A percentile compares a stretch with the other conserved stretches of the same genome.
These are phyloP conservation scores for Epicauta chinensis DNA, from an alignment of 1,140 invertebrate genomes.

Conservation along the genomic window DNA sequence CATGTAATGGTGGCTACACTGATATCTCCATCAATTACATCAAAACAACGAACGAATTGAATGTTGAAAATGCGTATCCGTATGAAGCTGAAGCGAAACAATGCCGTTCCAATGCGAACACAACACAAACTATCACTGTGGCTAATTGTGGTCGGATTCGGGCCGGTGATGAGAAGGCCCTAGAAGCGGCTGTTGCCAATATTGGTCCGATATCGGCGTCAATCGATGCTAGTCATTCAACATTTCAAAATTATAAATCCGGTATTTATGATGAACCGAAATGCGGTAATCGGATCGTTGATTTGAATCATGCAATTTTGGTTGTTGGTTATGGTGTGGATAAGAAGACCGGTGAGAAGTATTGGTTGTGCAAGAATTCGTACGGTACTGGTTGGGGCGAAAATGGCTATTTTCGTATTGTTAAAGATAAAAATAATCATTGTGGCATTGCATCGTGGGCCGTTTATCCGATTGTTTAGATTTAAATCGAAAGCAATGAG, in stretches of 20 bases:
- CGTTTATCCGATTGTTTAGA: constrained; percentile 17
- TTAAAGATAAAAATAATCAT: constrained; percentile 18
- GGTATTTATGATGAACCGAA: constrained; percentile 18
- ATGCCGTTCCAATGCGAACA: constrained; percentile 39
- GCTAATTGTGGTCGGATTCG: constrained; percentile 24
- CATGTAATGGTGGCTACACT: constrained; percentile 24
- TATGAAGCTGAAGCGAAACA: constrained; percentile 15
- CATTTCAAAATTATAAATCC: constrained; percentile 17
- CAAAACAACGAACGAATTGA: constrained; percentile 46
- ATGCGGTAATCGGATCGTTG: neutral
- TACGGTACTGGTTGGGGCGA: constrained; percentile 18
- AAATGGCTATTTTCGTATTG: constrained; percentile 15
- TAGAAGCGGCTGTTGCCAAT: constrained; percentile 69
- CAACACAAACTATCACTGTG: constrained; percentile 38
- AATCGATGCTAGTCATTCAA: constrained; percentile 70
- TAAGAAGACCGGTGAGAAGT: constrained; percentile 1
- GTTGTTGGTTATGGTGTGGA: constrained; percentile 20
- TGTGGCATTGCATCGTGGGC: constrained; percentile 25
- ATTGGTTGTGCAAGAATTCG: constrained; percentile 27
- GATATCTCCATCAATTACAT: constrained; percentile 23
- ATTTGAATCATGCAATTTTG: constrained; percentile 16
- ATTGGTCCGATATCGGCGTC: constrained; percentile 80
- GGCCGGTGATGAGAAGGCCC: constrained; percentile 58
- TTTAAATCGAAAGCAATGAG: too few species aligned
- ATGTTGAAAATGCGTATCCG: constrained; percentile 21